Conservation (phyloP, 2,113 vertebrate genomes). For the Sinocyclocheilus anshuiensis region DNA sequence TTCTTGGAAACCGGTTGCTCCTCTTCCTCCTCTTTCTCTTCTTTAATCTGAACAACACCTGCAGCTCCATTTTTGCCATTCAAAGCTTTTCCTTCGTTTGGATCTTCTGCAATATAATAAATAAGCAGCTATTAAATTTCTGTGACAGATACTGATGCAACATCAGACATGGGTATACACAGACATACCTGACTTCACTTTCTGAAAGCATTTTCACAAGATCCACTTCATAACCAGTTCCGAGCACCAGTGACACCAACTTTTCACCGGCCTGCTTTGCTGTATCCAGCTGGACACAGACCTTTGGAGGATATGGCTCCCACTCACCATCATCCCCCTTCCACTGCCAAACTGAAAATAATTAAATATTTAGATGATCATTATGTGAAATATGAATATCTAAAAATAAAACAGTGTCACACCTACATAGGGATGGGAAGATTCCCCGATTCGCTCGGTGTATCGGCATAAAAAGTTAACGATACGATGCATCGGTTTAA, state of each 20-base stretch:
- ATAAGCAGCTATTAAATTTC: neutral
- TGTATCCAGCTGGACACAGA: slow-evolving; percentile 66
- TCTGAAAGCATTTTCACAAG: slow-evolving; percentile 73
- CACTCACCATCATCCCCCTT: slow-evolving; percentile 72
- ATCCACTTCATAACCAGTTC: slow-evolving; percentile 70
- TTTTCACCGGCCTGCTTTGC: slow-evolving; percentile 59
- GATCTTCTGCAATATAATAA: slow-evolving; percentile 55
- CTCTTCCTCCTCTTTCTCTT: slow-evolving; percentile 64
- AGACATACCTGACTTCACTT: slow-evolving; percentile 65
- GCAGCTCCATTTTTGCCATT: neutral
- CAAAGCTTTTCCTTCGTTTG: slow-evolving; percentile 30
- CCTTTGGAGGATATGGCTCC: slow-evolving; percentile 67
- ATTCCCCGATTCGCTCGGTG: no score
- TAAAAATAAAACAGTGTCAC: neutral
- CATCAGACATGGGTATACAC: neutral
- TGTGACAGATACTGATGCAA: neutral
- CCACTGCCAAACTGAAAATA: slow-evolving; percentile 79
- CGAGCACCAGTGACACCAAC: slow-evolving; percentile 58
- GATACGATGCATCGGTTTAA: no score
- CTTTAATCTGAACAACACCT: slow-evolving; percentile 57
- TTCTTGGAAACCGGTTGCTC: slow-evolving; percentile 67
- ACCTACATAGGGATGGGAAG: no score
- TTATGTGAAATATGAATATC: neutral
- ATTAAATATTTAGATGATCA: neutral
- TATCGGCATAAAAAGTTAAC: no score